A percentile compares a stretch with the other conserved stretches of the same genome.
These are phyloP conservation scores for Rachycentron canadum DNA, from an alignment of 2,797 vertebrate species.

Conservation along the genomic window DNA sequence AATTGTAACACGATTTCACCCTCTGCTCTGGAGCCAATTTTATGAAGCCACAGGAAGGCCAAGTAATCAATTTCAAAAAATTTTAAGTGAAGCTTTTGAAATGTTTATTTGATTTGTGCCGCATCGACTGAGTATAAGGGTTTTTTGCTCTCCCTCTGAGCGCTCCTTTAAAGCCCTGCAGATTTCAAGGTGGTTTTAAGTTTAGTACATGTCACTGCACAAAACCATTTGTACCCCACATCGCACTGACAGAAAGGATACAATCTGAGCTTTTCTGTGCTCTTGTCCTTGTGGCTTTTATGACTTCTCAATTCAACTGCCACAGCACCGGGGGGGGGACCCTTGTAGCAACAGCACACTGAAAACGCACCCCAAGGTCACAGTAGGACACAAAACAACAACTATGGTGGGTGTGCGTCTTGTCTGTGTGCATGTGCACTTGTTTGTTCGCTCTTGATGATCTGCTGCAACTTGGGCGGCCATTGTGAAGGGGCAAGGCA, in stretches of 20 bases:
- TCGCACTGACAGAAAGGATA: conserved; percentile 14
- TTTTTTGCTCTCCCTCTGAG: background rate
- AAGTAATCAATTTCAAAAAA: conserved; percentile 51
- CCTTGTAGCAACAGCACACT: conserved; percentile 8
- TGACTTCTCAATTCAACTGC: conserved; percentile 47
- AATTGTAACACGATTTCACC: conserved; percentile 66
- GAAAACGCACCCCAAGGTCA: conserved; percentile 49
- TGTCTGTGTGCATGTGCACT: background rate
- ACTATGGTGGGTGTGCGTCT: conserved; percentile 1
- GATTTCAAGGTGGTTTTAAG: conserved; percentile 37
- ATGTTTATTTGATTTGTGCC: conserved; percentile 34
- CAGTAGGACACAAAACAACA: conserved; percentile 2
- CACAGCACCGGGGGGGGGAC: too few species aligned
- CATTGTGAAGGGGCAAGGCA: conserved; percentile 17
- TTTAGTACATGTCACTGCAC: background rate
- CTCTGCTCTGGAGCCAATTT: conserved; percentile 50
- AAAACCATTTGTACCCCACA: background rate
- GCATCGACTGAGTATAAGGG: background rate
- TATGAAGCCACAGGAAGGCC: conserved; percentile 33
- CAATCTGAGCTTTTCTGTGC: conserved; percentile 17
- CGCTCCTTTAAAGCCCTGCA: background rate
- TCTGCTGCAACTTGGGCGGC: conserved; percentile 5
- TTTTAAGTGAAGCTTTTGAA: conserved; percentile 42
- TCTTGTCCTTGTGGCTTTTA: conserved; percentile 53
- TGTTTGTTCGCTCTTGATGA: conserved; percentile 18